Evolutionary conservation across 92 coral and sea anemone species (phyloP).

Genomic region (Muricea muricata): DNA sequence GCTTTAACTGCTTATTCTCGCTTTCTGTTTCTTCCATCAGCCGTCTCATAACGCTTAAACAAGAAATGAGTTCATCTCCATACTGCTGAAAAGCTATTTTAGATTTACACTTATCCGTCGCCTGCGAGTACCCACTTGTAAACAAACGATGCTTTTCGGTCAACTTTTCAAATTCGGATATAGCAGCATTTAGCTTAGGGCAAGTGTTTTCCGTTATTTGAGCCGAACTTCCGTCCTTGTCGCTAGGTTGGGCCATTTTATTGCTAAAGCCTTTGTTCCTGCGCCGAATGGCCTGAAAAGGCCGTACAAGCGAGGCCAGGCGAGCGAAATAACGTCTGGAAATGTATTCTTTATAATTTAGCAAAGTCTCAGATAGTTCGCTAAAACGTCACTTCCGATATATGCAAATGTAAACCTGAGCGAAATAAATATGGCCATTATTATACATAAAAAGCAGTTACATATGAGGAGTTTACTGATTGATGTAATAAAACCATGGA

Average conservation of each 20-base stretch:
- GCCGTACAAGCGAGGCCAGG: background rate
- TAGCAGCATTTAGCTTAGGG: conserved; percentile 51
- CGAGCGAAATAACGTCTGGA: no score
- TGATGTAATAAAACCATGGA: no score
- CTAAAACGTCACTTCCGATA: conserved; percentile 19
- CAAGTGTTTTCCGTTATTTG: conserved; percentile 14
- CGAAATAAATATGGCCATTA: background rate
- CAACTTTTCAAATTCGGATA: conserved; percentile 71
- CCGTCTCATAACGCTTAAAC: conserved; percentile 93
- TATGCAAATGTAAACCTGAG: background rate
- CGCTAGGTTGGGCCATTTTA: conserved; percentile 28
- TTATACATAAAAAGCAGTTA: no score
- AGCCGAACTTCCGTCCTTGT: conserved; percentile 19
- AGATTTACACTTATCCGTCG: conserved; percentile 73
- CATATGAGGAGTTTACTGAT: no score
- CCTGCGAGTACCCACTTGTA: conserved; percentile 69
- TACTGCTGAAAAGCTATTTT: conserved; percentile 70
- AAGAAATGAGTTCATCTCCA: conserved; percentile 89
- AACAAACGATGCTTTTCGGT: conserved; percentile 76
- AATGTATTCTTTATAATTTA: no score
- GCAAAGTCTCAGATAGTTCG: no score
- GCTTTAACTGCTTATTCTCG: conserved; percentile 91
- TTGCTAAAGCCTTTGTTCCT: conserved; percentile 14
- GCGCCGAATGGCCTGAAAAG: conserved; percentile 15
- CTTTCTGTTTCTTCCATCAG: conserved; percentile 97